Percentiles rank a stretch among this genome's conserved stretches.
Evolutionary conservation across 1,140 invertebrate genomes (phyloP).

Genomic region (Mya arenaria): DNA sequence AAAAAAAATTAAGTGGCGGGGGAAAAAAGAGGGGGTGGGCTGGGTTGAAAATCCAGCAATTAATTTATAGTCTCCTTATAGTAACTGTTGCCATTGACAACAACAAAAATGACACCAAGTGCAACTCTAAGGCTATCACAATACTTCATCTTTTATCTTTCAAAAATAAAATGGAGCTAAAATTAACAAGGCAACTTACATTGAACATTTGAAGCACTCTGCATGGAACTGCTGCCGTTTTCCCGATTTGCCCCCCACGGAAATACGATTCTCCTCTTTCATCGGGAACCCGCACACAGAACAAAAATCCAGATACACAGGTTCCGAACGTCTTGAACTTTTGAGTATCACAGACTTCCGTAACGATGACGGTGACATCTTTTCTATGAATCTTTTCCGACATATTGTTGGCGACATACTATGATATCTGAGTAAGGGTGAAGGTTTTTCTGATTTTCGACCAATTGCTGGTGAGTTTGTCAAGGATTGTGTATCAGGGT

Average conservation of each 20-base stretch:
- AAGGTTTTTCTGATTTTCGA: conserved; percentile 3
- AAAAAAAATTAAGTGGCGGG: too few relatives aligned
- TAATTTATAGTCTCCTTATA: too few relatives aligned
- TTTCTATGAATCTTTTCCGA: conserved; percentile 18
- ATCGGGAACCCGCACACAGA: conserved; percentile 62
- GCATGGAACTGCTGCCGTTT: conserved; percentile 55
- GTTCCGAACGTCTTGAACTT: conserved; percentile 43
- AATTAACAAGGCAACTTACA: too few relatives aligned
- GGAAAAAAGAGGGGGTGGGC: too few relatives aligned
- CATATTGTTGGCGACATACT: conserved; percentile 44
- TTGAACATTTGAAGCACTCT: conserved; percentile 62
- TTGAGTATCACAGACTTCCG: conserved; percentile 40
- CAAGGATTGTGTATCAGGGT: conserved; percentile 42
- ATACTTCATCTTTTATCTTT: too few relatives aligned
- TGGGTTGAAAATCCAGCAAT: too few relatives aligned
- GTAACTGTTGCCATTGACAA: too few relatives aligned
- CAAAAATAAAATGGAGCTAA: too few relatives aligned
- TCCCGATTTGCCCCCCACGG: conserved; percentile 32
- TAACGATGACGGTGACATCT: conserved; percentile 40
- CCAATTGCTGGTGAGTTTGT: conserved; percentile 28
- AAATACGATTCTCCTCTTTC: conserved; percentile 57
- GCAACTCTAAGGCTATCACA: too few relatives aligned
- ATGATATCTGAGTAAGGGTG: conserved; percentile 19
- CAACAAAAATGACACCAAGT: too few relatives aligned
- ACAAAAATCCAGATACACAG: conserved; percentile 55